Evolutionary conservation across 2,888 invertebrate species (phyloP), one percentile per base, ranked within the genome.

Genomic region (Antheraea yamamai): DNA sequence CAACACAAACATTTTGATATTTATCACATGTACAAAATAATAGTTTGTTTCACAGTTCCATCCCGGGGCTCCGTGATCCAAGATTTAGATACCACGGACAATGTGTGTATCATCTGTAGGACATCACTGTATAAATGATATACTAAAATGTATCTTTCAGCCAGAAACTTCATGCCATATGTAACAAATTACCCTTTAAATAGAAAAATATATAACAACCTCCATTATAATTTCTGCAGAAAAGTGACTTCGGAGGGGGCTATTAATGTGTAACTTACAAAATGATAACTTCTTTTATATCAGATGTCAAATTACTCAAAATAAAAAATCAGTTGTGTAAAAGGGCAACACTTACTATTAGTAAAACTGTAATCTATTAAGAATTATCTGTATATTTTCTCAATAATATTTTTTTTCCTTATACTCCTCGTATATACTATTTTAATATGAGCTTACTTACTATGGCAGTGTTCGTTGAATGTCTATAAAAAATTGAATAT

Each of bases 381-480:
- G 55, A 55, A 55, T 55, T 16, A 55, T 20, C n/a, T 58, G 58
- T 58, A 58, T 23, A 58, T n/a, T 58, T 58, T 6, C n/a, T 58
- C 23, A 58, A 58, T 20, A 58, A 58, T 58, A 74, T 71, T 75
- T 75, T 75, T 74, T 66, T n/a, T 30, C 61, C 39, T 51, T 61
- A 73, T 52, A 70, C n/a, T 70, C 47, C 39, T 72, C 52, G n/a
- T 72, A 73, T 58, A 70, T 58, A 26, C 51, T 75, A 72, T 72
- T 55, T 74, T 72, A 72, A 75, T 47, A 47, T 73, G 73, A 75
- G 73, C 75, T 75, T 75, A 75, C 75, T 30, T 30, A 70, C 70
- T 75, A 75, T 75, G 75, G 75, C 75, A 75, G 75, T 75, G 75
- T 75, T 71, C 51, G 74, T 75, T 75, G 74, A 61, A 23, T 72